Evolutionary conservation across 2,113 vertebrate genomes (phyloP).

Genomic region (Coptodon bakossiorum): DNA sequence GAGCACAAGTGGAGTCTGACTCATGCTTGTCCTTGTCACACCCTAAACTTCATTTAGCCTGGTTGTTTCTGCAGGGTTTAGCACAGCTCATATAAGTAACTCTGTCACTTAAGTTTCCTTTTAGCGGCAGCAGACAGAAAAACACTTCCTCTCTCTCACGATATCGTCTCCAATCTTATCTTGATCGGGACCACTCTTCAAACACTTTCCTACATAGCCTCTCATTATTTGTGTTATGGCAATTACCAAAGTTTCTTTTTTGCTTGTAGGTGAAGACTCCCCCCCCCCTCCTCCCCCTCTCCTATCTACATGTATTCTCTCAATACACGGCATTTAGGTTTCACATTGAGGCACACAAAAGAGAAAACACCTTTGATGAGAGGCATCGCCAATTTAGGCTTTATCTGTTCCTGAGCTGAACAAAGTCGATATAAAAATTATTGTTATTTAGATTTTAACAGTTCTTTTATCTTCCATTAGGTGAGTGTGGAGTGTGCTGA

Average conservation of each 20-base stretch:
- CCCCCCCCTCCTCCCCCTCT: background rate
- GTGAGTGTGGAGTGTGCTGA: background rate
- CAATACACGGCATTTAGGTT: conserved; percentile 25
- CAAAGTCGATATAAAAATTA: conserved; percentile 14
- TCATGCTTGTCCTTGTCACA: conserved; percentile 14
- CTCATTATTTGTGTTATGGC: conserved; percentile 65
- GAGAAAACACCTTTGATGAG: conserved; percentile 49
- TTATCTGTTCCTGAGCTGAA: conserved; percentile 42
- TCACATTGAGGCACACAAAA: conserved; percentile 42
- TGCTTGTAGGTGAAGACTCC: conserved; percentile 62
- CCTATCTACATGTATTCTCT: conserved; percentile 35
- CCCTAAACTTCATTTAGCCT: background rate
- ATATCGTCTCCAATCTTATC: conserved; percentile 71
- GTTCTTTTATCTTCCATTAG: background rate
- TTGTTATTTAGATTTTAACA: conserved; percentile 9
- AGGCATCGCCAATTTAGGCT: conserved; percentile 35
- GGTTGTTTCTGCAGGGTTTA: conserved; percentile 26
- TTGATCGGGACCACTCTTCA: conserved; percentile 68
- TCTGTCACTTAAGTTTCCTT: conserved; percentile 44
- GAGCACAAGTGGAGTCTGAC: background rate
- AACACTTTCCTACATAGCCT: conserved; percentile 64
- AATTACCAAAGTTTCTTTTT: conserved; percentile 65
- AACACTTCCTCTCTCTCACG: conserved; percentile 45
- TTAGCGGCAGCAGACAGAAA: conserved; percentile 53
- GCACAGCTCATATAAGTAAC: conserved; percentile 25